These are phyloP conservation scores for Spermophilus dauricus DNA, from an alignment of 2,113 vertebrate genomes.

Conservation along the genomic window DNA sequence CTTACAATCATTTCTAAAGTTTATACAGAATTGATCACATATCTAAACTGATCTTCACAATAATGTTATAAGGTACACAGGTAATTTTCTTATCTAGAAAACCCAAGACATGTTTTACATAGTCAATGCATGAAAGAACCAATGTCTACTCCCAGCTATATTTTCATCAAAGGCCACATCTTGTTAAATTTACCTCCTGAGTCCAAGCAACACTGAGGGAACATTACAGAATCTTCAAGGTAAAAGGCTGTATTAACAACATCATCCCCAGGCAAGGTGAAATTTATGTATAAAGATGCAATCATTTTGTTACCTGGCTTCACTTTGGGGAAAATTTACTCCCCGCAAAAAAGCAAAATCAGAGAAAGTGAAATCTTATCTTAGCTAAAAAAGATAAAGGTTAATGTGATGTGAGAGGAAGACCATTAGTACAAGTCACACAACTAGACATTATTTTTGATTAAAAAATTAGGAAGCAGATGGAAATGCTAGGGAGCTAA, in stretches of 20 bases:
- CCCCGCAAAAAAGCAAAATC: background rate
- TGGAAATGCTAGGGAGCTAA: background rate
- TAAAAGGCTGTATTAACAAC: background rate
- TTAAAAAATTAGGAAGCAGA: slow-evolving; percentile 24
- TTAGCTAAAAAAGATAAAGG: slow-evolving; percentile 18
- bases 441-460: background rate
- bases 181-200: background rate
- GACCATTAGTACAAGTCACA: background rate
- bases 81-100: slow-evolving; percentile 36
- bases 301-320: background rate
- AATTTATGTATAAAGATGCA: slow-evolving; percentile 11
- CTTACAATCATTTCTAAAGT: background rate
- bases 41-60: background rate
- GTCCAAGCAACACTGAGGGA: background rate
- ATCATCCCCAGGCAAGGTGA: background rate
- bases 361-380: background rate
- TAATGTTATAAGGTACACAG: background rate
- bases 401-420: background rate
- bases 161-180: background rate
- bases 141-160: background rate
- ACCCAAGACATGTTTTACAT: background rate
- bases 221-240: slow-evolving; percentile 22
- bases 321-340: background rate
- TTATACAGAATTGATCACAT: background rate
- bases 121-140: background rate